phyloP scores from a whole-genome alignment of 1,140 invertebrate species.

The Magallana ariakensis region DNA sequence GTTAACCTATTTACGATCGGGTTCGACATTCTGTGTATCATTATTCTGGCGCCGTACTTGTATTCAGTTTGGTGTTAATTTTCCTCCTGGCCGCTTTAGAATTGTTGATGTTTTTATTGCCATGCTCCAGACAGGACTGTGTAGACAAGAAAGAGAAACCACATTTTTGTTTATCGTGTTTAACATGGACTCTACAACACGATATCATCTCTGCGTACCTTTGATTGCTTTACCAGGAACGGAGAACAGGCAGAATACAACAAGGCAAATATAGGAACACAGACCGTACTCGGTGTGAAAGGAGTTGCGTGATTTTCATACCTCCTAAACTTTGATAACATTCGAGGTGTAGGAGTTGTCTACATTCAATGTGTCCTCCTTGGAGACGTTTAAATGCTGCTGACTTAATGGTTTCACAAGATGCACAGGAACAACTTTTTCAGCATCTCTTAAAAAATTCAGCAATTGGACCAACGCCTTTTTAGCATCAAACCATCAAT shows the following conservation, averaged over 20 bases:
- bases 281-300: no score
- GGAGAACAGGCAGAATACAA: slow-evolving; percentile 5
- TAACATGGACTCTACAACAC: background rate
- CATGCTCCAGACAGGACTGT: background rate
- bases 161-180: background rate
- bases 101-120: slow-evolving; percentile 35
- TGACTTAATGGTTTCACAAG: slow-evolving; percentile 20
- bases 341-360: background rate
- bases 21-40: no score
- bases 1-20: no score
- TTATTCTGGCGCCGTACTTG: no score
- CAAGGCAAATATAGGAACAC: background rate
- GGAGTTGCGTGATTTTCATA: slow-evolving; percentile 41
- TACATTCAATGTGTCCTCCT: slow-evolving; percentile 35
- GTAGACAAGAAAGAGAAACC: slow-evolving; percentile 2
- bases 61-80: no score
- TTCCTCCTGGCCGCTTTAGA: no score
- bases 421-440: background rate
- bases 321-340: slow-evolving; percentile 38
- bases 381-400: background rate
- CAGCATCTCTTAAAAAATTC: background rate
- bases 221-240: background rate
- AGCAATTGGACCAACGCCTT: background rate
- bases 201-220: background rate
- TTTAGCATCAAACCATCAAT: background rate